phyloP scores from a whole-genome alignment of 2,888 invertebrate species.

The Dicycla oo region DNA sequence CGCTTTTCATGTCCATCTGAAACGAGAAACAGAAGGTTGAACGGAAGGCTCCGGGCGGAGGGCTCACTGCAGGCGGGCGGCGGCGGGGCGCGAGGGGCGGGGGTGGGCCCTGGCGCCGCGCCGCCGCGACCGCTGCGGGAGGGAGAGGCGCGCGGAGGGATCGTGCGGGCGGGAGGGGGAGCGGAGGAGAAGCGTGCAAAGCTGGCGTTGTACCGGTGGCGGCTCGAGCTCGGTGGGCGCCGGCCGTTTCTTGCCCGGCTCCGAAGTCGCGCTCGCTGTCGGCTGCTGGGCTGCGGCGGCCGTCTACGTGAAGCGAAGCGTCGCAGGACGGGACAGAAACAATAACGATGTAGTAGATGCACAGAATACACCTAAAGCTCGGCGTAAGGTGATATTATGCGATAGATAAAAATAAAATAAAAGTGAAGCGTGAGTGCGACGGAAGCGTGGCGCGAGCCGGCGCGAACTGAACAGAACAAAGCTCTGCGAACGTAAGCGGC shows the following conservation, averaged over 20 bases:
- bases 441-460: slow-evolving; percentile 89
- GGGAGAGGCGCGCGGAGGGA: slow-evolving; percentile 76
- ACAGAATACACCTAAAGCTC: slow-evolving; percentile 91
- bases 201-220: slow-evolving; percentile 97
- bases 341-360: slow-evolving; percentile 91
- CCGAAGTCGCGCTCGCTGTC: slow-evolving; percentile 92
- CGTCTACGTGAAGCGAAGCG: slow-evolving; percentile 91
- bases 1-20: slow-evolving; percentile 99
- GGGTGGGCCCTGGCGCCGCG: slow-evolving; percentile 75
- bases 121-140: slow-evolving; percentile 73
- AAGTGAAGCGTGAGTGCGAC: slow-evolving; percentile 90
- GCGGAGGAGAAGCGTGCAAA: slow-evolving; percentile 92
- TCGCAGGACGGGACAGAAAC: slow-evolving; percentile 91
- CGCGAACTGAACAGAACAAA: slow-evolving; percentile 88
- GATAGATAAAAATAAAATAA: slow-evolving; percentile 88
- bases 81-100: slow-evolving; percentile 81
- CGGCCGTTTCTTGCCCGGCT: slow-evolving; percentile 98
- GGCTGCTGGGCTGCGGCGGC: slow-evolving; percentile 91
- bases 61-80: slow-evolving; percentile 78
- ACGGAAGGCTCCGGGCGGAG: slow-evolving; percentile 70
- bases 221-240: slow-evolving; percentile 91
- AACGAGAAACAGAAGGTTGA: slow-evolving; percentile 91
- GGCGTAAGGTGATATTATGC: slow-evolving; percentile 90
- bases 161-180: slow-evolving; percentile 80
- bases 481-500: slow-evolving; percentile 89